phyloP scores from a whole-genome alignment of 2,113 vertebrate species.

The Onychostruthus taczanowskii region DNA sequence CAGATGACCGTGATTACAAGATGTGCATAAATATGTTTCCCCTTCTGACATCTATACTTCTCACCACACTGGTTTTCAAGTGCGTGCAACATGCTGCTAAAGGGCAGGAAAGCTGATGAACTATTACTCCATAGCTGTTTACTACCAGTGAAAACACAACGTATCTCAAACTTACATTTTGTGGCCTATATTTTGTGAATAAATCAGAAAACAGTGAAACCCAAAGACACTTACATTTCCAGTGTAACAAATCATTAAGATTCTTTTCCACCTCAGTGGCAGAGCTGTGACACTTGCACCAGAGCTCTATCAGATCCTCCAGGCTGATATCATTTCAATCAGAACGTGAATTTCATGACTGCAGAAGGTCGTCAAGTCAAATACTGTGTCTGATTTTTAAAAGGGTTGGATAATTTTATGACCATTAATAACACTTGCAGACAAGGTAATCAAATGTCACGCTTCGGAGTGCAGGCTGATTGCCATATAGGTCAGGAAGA shows the following conservation, averaged over 20 bases:
- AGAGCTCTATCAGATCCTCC: slow-evolving; percentile 32
- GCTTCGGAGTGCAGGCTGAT: not conserved
- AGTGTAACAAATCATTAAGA: slow-evolving; percentile 31
- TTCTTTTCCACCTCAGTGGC: slow-evolving; percentile 32
- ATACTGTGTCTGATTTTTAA: slow-evolving; percentile 64
- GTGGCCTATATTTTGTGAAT: not conserved
- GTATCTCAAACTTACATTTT: not conserved
- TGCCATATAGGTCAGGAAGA: slow-evolving; percentile 34
- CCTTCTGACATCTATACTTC: not conserved
- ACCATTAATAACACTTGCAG: slow-evolving; percentile 58
- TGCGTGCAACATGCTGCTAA: not conserved
- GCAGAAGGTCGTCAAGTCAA: slow-evolving; percentile 59
- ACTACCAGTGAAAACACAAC: not conserved
- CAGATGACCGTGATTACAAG: not conserved
- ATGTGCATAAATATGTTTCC: not conserved
- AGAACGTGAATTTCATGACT: slow-evolving; percentile 51
- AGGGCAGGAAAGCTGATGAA: not conserved
- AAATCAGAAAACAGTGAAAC: slow-evolving; percentile 17
- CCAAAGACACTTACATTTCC: not conserved
- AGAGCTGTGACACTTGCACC: slow-evolving; percentile 56
- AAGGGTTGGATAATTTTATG: slow-evolving; percentile 65
- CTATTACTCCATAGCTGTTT: not conserved
- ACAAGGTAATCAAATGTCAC: slow-evolving; percentile 58
- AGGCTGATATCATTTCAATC: slow-evolving; percentile 56
- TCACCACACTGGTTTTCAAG: not conserved